Percentiles rank a stretch among this genome's conserved stretches.
These are phyloP conservation scores for Brachionus manjavacas DNA, from an alignment of 1,140 invertebrate genomes.

Conservation along the genomic window DNA sequence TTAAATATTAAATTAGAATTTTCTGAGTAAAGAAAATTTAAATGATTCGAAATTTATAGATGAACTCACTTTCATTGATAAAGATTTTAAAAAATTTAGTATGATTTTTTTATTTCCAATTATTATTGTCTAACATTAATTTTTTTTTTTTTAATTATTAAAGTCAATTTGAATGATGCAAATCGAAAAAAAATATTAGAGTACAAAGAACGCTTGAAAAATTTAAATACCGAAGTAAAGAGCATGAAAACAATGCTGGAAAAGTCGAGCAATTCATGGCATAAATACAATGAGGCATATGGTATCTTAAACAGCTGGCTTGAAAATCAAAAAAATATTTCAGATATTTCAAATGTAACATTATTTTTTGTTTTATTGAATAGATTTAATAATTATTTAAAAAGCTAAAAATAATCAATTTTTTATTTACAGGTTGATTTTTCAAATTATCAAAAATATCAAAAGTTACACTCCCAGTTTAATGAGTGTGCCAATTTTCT, in stretches of 20 bases:
- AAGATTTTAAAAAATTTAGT: constrained; percentile 32
- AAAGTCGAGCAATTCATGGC: constrained; percentile 7
- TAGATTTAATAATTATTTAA: too few species aligned
- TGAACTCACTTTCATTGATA: constrained; percentile 15
- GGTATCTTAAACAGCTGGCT: neutral
- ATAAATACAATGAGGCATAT: neutral
- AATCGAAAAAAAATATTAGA: neutral
- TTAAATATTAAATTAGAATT: neutral
- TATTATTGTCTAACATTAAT: neutral
- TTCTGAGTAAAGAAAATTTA: constrained; percentile 18
- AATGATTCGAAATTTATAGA: constrained; percentile 30
- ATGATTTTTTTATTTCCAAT: neutral
- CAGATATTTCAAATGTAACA: constrained; percentile 16
- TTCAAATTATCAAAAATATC: constrained; percentile 36
- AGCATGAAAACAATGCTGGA: constrained; percentile 41
- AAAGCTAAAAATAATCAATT: neutral
- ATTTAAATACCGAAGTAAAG: constrained; percentile 24
- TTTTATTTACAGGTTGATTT: neutral
- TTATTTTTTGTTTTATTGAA: neutral
- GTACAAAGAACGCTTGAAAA: constrained; percentile 8
- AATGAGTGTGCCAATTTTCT: constrained; percentile 39
- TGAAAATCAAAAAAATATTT: constrained; percentile 1
- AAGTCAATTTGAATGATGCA: constrained; percentile 12
- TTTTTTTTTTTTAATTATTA: too few species aligned
- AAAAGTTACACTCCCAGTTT: constrained; percentile 41